Evolutionary conservation across 2,888 invertebrate species (phyloP), one percentile per base, ranked within the genome.

Genomic region (Callimorpha dominula): DNA sequence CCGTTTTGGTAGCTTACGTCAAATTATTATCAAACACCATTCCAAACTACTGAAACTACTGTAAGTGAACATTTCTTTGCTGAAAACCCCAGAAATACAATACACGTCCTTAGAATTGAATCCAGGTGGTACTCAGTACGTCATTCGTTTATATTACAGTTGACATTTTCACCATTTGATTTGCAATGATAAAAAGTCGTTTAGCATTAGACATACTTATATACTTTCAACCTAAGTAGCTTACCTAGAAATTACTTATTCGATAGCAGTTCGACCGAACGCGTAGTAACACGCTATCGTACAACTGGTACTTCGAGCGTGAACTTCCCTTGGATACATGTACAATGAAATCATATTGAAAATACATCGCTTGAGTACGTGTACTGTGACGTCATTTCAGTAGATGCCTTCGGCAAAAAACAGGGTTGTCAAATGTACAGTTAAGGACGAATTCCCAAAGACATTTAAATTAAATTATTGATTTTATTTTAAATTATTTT

Each of bases 241-340:
- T 65, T 73, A 64, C 70, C 70, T 60, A 78, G 65, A 76, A 74
- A 72, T 78, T 68, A 65, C 7, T 72, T 73, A 82, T 80, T 76
- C 79, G 57, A 17, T 31, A 40, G 42, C 31, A 31, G 69, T 72
- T 65, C 40, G 40, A 77, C 60, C 57, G 69, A 72, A 75, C 71
- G 60, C 50, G 42, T 6, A 57, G 40, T 31, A 62, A 65, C 63
- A 43, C 40, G 17, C 50, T 15, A 4, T 65, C 50, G 65, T 50
- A 40, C 40, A 40, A 17, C 17, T 5, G 14, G 2, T 31, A 20
- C 31, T 31, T 65, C 50, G 17, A 17, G 50, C 40, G 9, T 12
- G 15, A 11, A 31, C 31, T 50, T 65, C 40, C 50, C 15, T 65
- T 50, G 8, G 9, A 31, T 9, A 8, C 14, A 49, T 49, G 20